Evolutionary conservation across 2,113 vertebrate species (phyloP), one percentile per base, ranked within the genome.

Genomic region (Aspiorhynchus laticeps): DNA sequence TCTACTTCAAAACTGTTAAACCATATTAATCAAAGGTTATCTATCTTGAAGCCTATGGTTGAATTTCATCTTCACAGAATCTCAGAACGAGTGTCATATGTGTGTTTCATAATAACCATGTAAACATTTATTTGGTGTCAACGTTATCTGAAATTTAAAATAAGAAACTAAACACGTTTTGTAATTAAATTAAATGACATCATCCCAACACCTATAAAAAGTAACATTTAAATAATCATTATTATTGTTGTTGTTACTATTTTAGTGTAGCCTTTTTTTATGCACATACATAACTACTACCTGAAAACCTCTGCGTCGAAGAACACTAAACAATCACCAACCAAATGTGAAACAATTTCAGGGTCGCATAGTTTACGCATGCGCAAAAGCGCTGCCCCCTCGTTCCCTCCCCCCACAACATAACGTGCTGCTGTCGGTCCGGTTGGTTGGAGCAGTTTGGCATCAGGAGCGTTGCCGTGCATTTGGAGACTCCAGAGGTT

Each of bases 321-420:
- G 7, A 12, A n/a, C 19, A 38, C 36, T 4, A n/a, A 41, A 31
- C 7, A 85, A 41, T 77, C 6, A 67, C n/a, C n/a, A n/a, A n/a
- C n/a, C n/a, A n/a, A n/a, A 71, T 48, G 26, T 69, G 41, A 19
- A 77, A 4, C 5, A 59, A 38, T 63, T 87, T 15, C 31, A 19
- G 15, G 41, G 26, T 48, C 28, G 46, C 33, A 67, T 36, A 38
- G 19, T 31, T 75, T 67, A 77, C 83, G 83, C 87, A 83, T 84
- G 86, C 73, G 86, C 73, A 51, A n/a, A 28, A 17, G 21, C 21
- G 7, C 33, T 51, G 46, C n/a, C 67, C 65, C 56, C n/a, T 75
- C 59, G 11, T 77, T n/a, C 78, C 69, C 33, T 80, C 87, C 87
- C 51, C 77, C 83, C 87, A 80, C 56, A 43, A 31, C 51, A 73